Conservation (phyloP, 2,113 vertebrate species). For the Nyctibius bracteatus region DNA sequence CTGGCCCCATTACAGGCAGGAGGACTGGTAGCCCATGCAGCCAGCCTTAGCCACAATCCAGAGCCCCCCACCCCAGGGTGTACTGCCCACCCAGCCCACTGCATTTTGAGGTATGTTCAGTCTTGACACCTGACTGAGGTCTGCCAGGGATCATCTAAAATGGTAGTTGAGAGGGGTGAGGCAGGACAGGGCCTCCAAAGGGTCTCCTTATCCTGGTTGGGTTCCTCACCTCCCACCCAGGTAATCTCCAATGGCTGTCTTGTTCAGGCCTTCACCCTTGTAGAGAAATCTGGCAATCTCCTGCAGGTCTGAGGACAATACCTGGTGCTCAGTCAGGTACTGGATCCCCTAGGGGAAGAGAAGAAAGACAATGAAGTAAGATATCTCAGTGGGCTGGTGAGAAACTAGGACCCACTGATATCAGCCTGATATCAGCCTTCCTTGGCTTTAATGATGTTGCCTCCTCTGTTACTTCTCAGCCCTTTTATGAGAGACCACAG, state of each 20-base stretch:
- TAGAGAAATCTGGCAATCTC: conserved; percentile 89
- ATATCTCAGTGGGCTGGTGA: not conserved
- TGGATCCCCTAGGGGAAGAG: conserved; percentile 81
- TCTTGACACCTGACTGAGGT: not conserved
- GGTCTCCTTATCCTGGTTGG: not conserved
- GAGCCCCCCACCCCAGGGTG: not conserved
- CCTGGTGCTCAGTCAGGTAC: conserved; percentile 81
- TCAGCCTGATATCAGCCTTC: not conserved
- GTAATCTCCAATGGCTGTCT: conserved; percentile 92
- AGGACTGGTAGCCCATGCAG: not conserved
- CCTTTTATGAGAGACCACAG: not conserved
- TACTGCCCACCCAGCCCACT: not conserved
- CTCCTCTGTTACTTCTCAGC: not conserved
- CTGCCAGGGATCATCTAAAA: not conserved
- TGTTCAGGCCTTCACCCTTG: conserved; percentile 94
- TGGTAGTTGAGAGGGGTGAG: not conserved
- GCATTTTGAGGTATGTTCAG: not conserved
- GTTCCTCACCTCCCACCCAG: conserved; percentile 86
- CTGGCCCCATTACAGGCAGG: not conserved
- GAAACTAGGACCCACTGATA: not conserved
- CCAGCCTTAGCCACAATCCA: not conserved
- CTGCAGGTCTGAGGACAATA: conserved; percentile 72
- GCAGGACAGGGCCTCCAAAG: not conserved
- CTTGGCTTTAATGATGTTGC: not conserved
- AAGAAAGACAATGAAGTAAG: not conserved